These are phyloP conservation scores for Aphaenogaster rudis DNA, from an alignment of 1,140 invertebrate genomes.

Conservation along the genomic window DNA sequence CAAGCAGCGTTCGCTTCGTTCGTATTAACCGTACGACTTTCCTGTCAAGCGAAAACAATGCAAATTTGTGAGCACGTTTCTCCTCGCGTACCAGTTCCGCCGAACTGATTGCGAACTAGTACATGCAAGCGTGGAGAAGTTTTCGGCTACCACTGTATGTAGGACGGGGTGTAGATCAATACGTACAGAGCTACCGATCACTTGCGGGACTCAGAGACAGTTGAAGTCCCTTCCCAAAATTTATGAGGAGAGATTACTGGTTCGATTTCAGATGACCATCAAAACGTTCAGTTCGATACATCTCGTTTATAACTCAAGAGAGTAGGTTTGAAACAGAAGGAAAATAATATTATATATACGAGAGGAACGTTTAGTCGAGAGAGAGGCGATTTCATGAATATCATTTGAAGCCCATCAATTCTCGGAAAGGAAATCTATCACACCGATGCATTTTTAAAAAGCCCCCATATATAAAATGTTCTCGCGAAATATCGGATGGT, in stretches of 20 bases:
- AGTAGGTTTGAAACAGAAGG: background rate
- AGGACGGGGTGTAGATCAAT: slow-evolving; percentile 50
- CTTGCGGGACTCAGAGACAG: slow-evolving; percentile 40
- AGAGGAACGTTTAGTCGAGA: slow-evolving; percentile 27
- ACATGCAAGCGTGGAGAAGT: slow-evolving; percentile 42
- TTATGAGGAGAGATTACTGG: slow-evolving; percentile 43
- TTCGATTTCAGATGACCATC: slow-evolving; percentile 20
- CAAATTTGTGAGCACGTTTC: slow-evolving; percentile 24
- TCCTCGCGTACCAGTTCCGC: slow-evolving; percentile 1
- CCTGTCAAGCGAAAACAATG: background rate
- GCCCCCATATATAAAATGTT: slow-evolving; percentile 10
- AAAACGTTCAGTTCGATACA: background rate
- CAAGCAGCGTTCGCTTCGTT: background rate
- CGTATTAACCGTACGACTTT: slow-evolving; percentile 11
- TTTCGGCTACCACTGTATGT: slow-evolving; percentile 45
- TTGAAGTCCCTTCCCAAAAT: slow-evolving; percentile 38
- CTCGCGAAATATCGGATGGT: slow-evolving; percentile 23
- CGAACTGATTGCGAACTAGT: slow-evolving; percentile 44
- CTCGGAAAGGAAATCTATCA: background rate
- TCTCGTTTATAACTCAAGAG: background rate
- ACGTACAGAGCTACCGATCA: slow-evolving; percentile 47
- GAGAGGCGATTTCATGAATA: slow-evolving; percentile 29
- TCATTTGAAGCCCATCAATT: background rate
- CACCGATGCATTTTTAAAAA: slow-evolving; percentile 25
- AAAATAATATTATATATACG: background rate